Conservation (phyloP, 2,888 invertebrate species). For the Trypoxylon attenuatum region DNA sequence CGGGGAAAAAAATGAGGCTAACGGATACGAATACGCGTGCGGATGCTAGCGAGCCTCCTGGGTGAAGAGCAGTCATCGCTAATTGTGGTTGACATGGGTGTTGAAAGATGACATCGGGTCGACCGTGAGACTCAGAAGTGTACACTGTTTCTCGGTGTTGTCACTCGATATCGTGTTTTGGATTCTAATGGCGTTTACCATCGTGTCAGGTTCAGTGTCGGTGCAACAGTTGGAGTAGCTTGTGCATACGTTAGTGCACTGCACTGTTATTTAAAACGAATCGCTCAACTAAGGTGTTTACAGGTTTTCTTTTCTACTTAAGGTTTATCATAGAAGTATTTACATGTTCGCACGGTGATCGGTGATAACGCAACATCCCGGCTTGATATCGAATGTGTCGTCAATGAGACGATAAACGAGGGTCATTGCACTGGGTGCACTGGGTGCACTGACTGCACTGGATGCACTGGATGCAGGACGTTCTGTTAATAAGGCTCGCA, state of each 20-base stretch:
- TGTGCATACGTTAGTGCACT: constrained; percentile 36
- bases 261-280: constrained; percentile 25
- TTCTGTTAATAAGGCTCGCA: no score
- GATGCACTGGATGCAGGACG: no score
- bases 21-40: not conserved
- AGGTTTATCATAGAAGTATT: no score
- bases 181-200: constrained; percentile 38
- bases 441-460: no score
- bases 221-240: constrained; percentile 42
- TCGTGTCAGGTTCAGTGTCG: constrained; percentile 33
- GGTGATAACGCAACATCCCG: no score
- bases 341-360: no score
- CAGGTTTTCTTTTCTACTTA: no score
- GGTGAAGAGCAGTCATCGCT: constrained; percentile 20
- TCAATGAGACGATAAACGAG: constrained; percentile 29
- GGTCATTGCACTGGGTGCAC: no score
- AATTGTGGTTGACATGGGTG: constrained; percentile 47
- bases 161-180: constrained; percentile 44
- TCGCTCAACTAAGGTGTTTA: no score
- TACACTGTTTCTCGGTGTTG: constrained; percentile 15
- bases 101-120: constrained; percentile 45
- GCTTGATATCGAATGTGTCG: no score
- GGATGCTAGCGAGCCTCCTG: not conserved
- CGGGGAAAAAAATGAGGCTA: not conserved
- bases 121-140: constrained; percentile 35